Conservation (phyloP, 2,888 invertebrate species). For the Steinernema scapterisci region DNA sequence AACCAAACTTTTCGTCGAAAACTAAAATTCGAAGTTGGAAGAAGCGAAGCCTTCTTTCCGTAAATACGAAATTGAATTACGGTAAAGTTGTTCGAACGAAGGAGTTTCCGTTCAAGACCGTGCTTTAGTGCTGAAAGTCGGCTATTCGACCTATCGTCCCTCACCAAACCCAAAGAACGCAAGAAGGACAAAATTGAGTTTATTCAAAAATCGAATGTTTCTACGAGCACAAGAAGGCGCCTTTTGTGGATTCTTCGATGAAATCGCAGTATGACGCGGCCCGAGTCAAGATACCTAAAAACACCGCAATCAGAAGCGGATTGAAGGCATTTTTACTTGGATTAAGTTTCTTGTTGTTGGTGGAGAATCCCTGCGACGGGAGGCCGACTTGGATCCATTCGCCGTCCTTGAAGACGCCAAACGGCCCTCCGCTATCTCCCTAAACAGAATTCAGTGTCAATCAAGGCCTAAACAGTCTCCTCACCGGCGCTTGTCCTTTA, state of each 20-base stretch:
- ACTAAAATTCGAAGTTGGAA: too few relatives aligned
- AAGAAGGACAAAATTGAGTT: too few relatives aligned
- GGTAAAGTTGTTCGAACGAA: too few relatives aligned
- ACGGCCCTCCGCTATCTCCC: slow-evolving; percentile 9
- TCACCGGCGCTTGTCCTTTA: background rate
- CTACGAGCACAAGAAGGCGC: background rate
- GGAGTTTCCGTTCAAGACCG: too few relatives aligned
- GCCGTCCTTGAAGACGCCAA: background rate
- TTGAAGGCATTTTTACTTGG: background rate
- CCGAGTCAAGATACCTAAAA: slow-evolving; percentile 1
- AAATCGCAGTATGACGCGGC: background rate
- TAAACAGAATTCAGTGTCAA: background rate
- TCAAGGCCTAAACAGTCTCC: background rate
- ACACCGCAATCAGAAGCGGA: too few relatives aligned
- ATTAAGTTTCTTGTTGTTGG: background rate
- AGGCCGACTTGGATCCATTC: slow-evolving; percentile 6
- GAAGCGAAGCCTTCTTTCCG: too few relatives aligned
- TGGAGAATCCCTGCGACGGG: slow-evolving; percentile 9
- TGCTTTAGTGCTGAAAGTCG: too few relatives aligned
- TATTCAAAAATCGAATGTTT: background rate
- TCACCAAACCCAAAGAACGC: background rate
- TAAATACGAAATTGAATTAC: too few relatives aligned
- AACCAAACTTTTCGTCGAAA: too few relatives aligned
- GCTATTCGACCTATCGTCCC: too few relatives aligned
- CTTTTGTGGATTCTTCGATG: background rate